Evolutionary conservation across 2,888 invertebrate genomes (phyloP).

Genomic region (Rhagonycha fulva): DNA sequence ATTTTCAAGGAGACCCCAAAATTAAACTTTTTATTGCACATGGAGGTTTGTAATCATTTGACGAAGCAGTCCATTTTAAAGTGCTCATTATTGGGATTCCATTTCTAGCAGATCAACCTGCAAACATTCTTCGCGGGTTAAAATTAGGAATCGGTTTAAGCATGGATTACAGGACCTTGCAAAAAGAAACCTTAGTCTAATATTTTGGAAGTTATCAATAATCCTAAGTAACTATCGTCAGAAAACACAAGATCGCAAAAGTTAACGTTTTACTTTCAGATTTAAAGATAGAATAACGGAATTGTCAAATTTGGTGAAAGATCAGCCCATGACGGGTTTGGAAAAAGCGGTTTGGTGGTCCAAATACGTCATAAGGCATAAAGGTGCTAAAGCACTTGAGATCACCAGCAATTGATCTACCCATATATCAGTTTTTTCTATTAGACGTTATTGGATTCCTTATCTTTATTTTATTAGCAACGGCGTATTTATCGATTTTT

Average conservation of each 20-base stretch:
- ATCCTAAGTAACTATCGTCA: constrained; percentile 18
- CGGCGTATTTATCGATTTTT: not conserved
- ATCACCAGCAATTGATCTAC: constrained; percentile 26
- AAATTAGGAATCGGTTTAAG: constrained; percentile 41
- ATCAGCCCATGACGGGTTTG: too few species aligned
- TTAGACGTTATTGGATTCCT: constrained; percentile 36
- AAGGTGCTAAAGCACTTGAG: constrained; percentile 37
- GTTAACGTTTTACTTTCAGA: too few species aligned
- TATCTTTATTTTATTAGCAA: not conserved
- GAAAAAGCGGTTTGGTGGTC: constrained; percentile 44
- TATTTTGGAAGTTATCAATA: constrained; percentile 35
- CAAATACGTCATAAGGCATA: constrained; percentile 42
- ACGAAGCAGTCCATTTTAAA: too few species aligned
- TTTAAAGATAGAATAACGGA: too few species aligned
- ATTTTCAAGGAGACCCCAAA: too few species aligned
- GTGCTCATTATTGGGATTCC: too few species aligned
- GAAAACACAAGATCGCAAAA: not conserved
- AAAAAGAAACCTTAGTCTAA: constrained; percentile 42
- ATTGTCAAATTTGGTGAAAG: too few species aligned
- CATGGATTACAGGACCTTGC: constrained; percentile 44
- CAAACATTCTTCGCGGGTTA: not conserved
- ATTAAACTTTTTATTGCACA: too few species aligned
- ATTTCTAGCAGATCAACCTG: too few species aligned
- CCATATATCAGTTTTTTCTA: constrained; percentile 36
- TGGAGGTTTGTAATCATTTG: too few species aligned